Percentiles rank a stretch among this genome's conserved stretches.
These are phyloP conservation scores for Bimastos eiseni DNA, from an alignment of 2,888 invertebrate genomes.

Conservation along the genomic window DNA sequence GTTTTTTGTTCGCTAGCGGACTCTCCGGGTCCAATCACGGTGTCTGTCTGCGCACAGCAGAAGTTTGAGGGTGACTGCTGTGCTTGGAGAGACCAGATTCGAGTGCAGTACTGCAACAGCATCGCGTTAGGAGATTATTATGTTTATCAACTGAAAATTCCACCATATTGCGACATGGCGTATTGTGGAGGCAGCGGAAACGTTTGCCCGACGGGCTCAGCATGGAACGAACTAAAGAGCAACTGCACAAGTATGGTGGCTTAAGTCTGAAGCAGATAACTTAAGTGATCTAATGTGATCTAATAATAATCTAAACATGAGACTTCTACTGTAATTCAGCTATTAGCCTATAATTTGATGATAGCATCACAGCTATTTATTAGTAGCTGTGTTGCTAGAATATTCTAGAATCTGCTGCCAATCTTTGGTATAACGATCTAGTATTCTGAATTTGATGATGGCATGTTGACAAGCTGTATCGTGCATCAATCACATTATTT, in stretches of 20 bases:
- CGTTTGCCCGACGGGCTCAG: not conserved
- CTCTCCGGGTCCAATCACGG: not conserved
- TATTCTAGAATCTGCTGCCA: no score
- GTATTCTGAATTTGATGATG: no score
- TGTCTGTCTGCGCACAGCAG: not conserved
- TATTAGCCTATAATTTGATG: no score
- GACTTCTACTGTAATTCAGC: no score
- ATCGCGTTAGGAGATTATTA: not conserved
- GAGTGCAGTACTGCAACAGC: not conserved
- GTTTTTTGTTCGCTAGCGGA: not conserved
- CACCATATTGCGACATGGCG: conserved; percentile 22
- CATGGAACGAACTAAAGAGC: not conserved
- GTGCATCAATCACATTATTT: no score
- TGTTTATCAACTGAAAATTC: not conserved
- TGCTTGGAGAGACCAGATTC: conserved; percentile 7
- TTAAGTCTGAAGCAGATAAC: no score
- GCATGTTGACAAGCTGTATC: no score
- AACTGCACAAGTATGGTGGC: not conserved
- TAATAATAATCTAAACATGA: no score
- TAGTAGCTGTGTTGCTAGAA: no score
- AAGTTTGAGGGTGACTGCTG: not conserved
- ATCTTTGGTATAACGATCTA: no score
- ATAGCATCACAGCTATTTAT: no score
- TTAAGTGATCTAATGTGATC: not conserved
- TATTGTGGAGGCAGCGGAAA: conserved; percentile 7